Evolutionary conservation across 2,888 invertebrate genomes (phyloP).

Genomic region (Zaprionus lineosus): DNA sequence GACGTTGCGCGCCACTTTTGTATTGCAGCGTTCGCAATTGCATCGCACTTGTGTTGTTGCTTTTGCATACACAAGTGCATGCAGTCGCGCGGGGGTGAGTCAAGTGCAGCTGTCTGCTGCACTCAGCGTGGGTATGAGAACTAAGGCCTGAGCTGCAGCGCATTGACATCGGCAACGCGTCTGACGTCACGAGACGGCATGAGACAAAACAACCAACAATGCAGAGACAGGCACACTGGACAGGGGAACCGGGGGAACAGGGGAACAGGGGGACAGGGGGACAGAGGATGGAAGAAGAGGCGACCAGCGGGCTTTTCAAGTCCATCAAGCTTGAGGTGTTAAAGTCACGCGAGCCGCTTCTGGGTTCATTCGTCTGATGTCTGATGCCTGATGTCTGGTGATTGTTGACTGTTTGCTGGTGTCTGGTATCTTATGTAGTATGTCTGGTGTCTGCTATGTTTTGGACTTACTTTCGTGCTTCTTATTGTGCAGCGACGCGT

Average conservation of each 20-base stretch:
- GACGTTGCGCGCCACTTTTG: slow-evolving; percentile 58
- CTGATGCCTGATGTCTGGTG: slow-evolving; percentile 12
- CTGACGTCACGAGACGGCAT: slow-evolving; percentile 54
- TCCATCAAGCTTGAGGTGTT: slow-evolving; percentile 62
- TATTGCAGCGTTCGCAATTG: slow-evolving; percentile 31
- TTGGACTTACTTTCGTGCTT: slow-evolving; percentile 69
- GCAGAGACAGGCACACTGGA: no score
- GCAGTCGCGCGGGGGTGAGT: slow-evolving; percentile 39
- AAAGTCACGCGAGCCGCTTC: slow-evolving; percentile 63
- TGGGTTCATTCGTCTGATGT: slow-evolving; percentile 9
- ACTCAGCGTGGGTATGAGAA: slow-evolving; percentile 43
- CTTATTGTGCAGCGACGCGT: slow-evolving; percentile 56
- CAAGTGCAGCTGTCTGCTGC: slow-evolving; percentile 42
- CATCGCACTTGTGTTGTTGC: slow-evolving; percentile 28
- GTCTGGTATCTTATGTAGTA: not conserved
- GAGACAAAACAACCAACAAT: slow-evolving; percentile 25
- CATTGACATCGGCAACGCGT: slow-evolving; percentile 65
- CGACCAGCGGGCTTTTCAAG: slow-evolving; percentile 25
- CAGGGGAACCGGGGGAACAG: slow-evolving; percentile 17
- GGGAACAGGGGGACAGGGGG: not conserved
- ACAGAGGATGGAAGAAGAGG: slow-evolving; percentile 1
- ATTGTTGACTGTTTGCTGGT: slow-evolving; percentile 5
- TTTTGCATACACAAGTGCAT: slow-evolving; percentile 24
- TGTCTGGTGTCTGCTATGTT: slow-evolving; percentile 12
- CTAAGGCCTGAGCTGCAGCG: slow-evolving; percentile 55